Conservation (phyloP, 1,140 invertebrate species). For the Megathymus violae region DNA sequence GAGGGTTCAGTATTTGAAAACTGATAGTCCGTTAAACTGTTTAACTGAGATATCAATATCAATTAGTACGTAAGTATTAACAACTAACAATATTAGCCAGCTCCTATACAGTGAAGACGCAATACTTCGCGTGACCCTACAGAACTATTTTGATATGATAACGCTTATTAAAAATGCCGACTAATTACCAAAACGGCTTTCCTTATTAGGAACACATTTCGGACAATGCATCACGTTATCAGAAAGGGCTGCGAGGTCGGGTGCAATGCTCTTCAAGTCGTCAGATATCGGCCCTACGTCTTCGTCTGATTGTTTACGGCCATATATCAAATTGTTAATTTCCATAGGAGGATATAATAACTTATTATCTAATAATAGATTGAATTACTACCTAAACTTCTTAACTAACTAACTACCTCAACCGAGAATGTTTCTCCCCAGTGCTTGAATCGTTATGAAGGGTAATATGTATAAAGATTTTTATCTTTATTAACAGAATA, state of each 20-base stretch:
- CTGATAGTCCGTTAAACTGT: no score
- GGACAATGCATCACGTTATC: conserved; percentile 56
- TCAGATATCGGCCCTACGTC: conserved; percentile 60
- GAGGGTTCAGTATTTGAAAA: no score
- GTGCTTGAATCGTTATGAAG: no score
- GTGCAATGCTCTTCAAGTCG: conserved; percentile 66
- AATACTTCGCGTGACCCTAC: no score
- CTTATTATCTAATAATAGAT: conserved; percentile 75
- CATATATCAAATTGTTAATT: conserved; percentile 65
- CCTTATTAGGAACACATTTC: conserved; percentile 44
- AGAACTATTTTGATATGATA: conserved; percentile 5
- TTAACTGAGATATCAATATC: no score
- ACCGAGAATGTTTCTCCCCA: no score
- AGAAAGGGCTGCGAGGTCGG: conserved; percentile 60
- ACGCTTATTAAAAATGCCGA: conserved; percentile 43
- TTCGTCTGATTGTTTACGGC: conserved; percentile 73
- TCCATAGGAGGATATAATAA: conserved; percentile 45
- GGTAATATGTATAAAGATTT: no score
- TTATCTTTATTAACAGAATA: no score
- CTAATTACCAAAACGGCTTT: conserved; percentile 38
- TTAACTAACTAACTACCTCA: no score
- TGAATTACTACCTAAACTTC: conserved; percentile 28
- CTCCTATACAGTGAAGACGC: no score
- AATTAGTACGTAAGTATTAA: no score
- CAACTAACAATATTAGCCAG: no score